phyloP scores from a whole-genome alignment of 2,113 vertebrate species.

The Cyprinodon tularosa region DNA sequence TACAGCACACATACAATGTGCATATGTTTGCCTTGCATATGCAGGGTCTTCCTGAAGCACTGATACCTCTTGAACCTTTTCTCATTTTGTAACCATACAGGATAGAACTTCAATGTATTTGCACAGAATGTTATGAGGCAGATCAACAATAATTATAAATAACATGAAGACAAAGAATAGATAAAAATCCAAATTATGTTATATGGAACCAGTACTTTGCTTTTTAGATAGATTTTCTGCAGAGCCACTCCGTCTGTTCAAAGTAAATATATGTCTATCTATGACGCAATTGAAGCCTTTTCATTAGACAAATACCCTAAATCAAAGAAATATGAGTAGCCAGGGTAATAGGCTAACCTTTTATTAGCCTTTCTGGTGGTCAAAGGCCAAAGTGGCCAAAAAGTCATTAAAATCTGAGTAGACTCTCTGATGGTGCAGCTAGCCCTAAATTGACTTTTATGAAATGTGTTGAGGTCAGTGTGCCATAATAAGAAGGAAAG shows the following conservation, averaged over 20 bases:
- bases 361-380: slow-evolving; percentile 32
- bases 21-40: not conserved
- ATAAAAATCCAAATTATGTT: not conserved
- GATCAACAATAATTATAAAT: not conserved
- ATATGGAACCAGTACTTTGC: no score
- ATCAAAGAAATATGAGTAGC: slow-evolving; percentile 53
- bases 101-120: not conserved
- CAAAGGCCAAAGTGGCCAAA: slow-evolving; percentile 39
- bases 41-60: not conserved
- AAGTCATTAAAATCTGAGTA: slow-evolving; percentile 25
- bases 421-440: slow-evolving; percentile 9
- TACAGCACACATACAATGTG: not conserved
- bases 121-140: not conserved
- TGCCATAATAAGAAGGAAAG: slow-evolving; percentile 47
- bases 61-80: not conserved
- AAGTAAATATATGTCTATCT: slow-evolving; percentile 56
- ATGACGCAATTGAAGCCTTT: slow-evolving; percentile 62
- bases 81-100: not conserved
- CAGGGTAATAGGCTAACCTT: slow-evolving; percentile 33
- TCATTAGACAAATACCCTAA: slow-evolving; percentile 64
- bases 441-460: slow-evolving; percentile 60
- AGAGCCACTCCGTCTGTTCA: slow-evolving; percentile 3
- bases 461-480: slow-evolving; percentile 61
- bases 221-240: no score
- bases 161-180: not conserved